Conservation (phyloP, 2,797 vertebrate genomes). For the Bradypodion ventrale region DNA sequence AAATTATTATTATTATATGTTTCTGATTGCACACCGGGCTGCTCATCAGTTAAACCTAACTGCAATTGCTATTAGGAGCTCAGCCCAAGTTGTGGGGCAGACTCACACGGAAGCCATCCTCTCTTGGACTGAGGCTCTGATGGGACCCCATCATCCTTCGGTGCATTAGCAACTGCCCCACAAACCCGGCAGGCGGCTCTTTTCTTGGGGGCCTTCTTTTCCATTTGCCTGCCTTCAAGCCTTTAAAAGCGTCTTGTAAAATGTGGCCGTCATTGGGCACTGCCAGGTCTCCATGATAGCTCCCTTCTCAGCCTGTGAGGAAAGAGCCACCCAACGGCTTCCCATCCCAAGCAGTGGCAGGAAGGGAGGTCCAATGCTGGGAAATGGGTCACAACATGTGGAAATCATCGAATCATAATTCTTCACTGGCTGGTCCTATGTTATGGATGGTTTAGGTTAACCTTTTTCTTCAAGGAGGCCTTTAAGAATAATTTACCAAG, state of each 20-base stretch:
- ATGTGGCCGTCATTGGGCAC: background rate
- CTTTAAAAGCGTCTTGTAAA: too few species aligned
- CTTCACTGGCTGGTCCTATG: too few species aligned
- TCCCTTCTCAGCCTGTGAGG: background rate
- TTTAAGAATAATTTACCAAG: too few species aligned
- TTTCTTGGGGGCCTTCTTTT: background rate
- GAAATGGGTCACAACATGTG: too few species aligned
- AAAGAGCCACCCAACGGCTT: background rate
- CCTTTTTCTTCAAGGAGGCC: too few species aligned
- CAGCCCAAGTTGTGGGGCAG: background rate
- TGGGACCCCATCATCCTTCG: background rate
- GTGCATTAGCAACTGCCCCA: background rate
- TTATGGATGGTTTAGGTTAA: too few species aligned
- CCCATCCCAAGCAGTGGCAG: background rate
- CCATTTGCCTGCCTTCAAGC: background rate
- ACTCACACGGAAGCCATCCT: constrained; percentile 9
- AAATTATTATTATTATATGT: too few species aligned
- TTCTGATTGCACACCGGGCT: too few species aligned
- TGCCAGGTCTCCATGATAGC: background rate
- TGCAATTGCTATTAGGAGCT: too few species aligned
- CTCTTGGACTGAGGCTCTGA: background rate
- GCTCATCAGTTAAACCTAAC: too few species aligned
- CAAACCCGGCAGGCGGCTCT: background rate
- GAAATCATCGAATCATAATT: too few species aligned
- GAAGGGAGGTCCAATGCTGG: too few species aligned